phyloP scores from a whole-genome alignment of 2,797 vertebrate genomes.

The Kryptolebias ocellatus region DNA sequence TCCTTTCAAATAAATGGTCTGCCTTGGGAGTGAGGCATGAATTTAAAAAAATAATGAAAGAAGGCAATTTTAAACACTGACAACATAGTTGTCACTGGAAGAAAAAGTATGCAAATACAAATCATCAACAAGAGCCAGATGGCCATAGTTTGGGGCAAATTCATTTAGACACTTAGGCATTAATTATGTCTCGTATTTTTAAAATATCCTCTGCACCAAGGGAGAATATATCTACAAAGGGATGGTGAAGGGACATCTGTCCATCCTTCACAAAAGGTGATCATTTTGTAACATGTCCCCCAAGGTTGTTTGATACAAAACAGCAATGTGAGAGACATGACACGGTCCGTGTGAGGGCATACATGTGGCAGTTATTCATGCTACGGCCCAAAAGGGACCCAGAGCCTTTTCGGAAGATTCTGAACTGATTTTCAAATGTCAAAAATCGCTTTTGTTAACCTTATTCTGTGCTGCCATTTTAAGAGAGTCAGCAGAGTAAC shows the following conservation, averaged over 20 bases:
- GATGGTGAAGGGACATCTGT: slow-evolving; percentile 54
- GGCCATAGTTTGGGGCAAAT: slow-evolving; percentile 78
- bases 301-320: slow-evolving; percentile 53
- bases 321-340: slow-evolving; percentile 47
- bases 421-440: no score
- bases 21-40: slow-evolving; percentile 56
- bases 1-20: slow-evolving; percentile 62
- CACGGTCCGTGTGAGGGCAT: slow-evolving; percentile 20
- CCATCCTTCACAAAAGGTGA: slow-evolving; percentile 70
- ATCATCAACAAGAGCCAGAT: slow-evolving; percentile 78
- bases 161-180: slow-evolving; percentile 70
- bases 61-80: slow-evolving; percentile 75
- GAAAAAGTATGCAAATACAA: slow-evolving; percentile 76
- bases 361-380: slow-evolving; percentile 45
- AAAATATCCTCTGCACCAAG: slow-evolving; percentile 68
- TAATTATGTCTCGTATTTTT: slow-evolving; percentile 73
- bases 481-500: no score
- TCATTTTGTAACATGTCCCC: slow-evolving; percentile 66
- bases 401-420: slow-evolving; percentile 32
- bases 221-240: slow-evolving; percentile 49
- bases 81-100: slow-evolving; percentile 62
- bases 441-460: no score
- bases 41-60: slow-evolving; percentile 72
- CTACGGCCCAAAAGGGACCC: slow-evolving; percentile 51
- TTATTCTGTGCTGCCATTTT: no score